Base-by-base conservation (phyloP, 2,113 vertebrate genomes). In the Rhea americana region DNA sequence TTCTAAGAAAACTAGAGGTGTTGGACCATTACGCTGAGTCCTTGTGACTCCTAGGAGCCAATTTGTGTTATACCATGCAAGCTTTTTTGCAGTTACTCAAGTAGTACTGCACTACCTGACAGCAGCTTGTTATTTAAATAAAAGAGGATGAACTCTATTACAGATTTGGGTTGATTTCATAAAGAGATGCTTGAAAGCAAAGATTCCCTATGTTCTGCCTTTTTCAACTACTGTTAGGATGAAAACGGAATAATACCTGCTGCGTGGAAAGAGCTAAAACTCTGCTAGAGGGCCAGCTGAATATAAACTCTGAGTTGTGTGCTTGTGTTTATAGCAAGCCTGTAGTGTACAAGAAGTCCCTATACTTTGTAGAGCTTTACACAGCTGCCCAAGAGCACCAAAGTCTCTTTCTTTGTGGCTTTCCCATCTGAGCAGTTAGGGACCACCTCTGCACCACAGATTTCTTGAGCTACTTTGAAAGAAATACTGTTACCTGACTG, bases 1-100 rank as follows among this genome's bases (percentile, higher is more conserved):
- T 80, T 56, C 74, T 74, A 63, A 83, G 87, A 80, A 92, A 91
- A 94, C 95, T 65, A 78, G 87, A 90, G 68, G 55, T 92, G 93
- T 90, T 93, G 90, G 85, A 41, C 68, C 61, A 86, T 77, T 91
- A 58, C 24, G 9, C 71, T 92, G 62, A 81, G 80, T 30, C 76
- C 48, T 22, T n/a, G 2, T 67, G 85, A 55, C 91, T 88, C 88
- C 45, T 90, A 73, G 77, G 81, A 90, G 43, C 32, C 93, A 87
- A 81, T 90, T 74, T 92, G 24, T 82, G 65, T 72, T 85, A 58
- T 0, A 73, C 71, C 70, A 13, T 35, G 45, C 63, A 39, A 92
- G 61, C 24, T 67, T 22, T 90, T 85, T 58, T 28, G 85, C 59
- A 75, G 62, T 83, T 74, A 74, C 0, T 0, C 47, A 22, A 2